Evolutionary conservation across 2,888 invertebrate genomes (phyloP).

Genomic region (Ligdia adustata): DNA sequence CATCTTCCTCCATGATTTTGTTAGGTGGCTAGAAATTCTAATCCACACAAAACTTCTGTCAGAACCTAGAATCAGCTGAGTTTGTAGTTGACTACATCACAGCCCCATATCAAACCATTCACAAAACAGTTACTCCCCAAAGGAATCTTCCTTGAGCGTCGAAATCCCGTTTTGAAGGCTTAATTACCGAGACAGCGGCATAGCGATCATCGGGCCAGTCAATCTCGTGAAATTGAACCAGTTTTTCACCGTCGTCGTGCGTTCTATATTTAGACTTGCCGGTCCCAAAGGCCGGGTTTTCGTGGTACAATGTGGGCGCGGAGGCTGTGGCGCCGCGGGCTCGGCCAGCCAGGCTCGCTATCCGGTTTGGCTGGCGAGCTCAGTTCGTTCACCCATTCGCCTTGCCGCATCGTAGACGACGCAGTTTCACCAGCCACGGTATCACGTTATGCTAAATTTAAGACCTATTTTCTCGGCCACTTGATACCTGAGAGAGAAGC

Average conservation of each 20-base stretch:
- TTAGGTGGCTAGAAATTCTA: too few relatives aligned
- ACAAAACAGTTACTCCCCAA: not conserved
- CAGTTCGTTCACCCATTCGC: slow-evolving; percentile 75
- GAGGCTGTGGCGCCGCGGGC: slow-evolving; percentile 44
- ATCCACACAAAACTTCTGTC: too few relatives aligned
- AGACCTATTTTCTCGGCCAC: slow-evolving; percentile 26
- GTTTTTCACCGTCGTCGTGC: slow-evolving; percentile 11
- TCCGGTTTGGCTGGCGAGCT: slow-evolving; percentile 72
- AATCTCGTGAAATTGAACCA: slow-evolving; percentile 19
- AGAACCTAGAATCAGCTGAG: too few relatives aligned
- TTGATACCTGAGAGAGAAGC: slow-evolving; percentile 2
- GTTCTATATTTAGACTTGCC: slow-evolving; percentile 46
- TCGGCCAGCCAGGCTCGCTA: slow-evolving; percentile 66
- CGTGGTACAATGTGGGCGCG: slow-evolving; percentile 46
- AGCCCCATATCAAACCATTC: too few relatives aligned
- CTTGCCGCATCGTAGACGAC: slow-evolving; percentile 64
- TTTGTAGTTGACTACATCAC: too few relatives aligned
- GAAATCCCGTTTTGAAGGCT: slow-evolving; percentile 2
- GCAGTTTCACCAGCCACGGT: slow-evolving; percentile 62
- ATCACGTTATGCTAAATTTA: slow-evolving; percentile 54
- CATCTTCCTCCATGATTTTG: too few relatives aligned
- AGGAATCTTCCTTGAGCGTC: not conserved
- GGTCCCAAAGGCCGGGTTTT: slow-evolving; percentile 41
- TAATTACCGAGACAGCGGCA: slow-evolving; percentile 4
- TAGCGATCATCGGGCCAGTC: slow-evolving; percentile 5